Conservation (phyloP, 2,888 invertebrate genomes). For the Andrena chrysosceles region DNA sequence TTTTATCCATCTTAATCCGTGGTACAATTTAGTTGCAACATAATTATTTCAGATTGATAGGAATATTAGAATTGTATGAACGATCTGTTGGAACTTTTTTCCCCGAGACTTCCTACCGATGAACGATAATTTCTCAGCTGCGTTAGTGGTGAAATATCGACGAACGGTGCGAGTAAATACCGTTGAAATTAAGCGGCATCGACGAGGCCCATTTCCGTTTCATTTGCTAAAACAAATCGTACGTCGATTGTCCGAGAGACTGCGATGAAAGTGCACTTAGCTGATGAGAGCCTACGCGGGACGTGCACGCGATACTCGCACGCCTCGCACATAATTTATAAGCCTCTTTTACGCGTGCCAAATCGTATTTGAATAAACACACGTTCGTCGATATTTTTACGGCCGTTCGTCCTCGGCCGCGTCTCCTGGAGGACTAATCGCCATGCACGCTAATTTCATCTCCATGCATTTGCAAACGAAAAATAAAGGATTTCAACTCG, state of each 20-base stretch:
- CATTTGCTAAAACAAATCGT: constrained; percentile 83
- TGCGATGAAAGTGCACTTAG: constrained; percentile 80
- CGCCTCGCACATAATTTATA: constrained; percentile 66
- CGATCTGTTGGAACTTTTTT: background rate
- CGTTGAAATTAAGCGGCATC: constrained; percentile 71
- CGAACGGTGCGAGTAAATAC: constrained; percentile 29
- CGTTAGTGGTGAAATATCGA: constrained; percentile 24
- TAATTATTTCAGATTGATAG: too few relatives aligned
- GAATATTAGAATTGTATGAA: too few relatives aligned
- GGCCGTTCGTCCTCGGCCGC: background rate
- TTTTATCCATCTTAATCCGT: too few relatives aligned
- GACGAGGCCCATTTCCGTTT: constrained; percentile 76
- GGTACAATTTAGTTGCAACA: too few relatives aligned
- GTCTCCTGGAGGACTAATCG: background rate
- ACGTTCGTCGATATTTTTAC: constrained; percentile 36
- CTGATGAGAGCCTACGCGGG: constrained; percentile 79
- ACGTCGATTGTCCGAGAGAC: constrained; percentile 75
- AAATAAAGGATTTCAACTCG: too few relatives aligned
- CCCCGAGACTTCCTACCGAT: background rate
- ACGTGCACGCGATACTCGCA: constrained; percentile 76
- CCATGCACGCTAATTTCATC: background rate
- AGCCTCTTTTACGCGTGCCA: constrained; percentile 62
- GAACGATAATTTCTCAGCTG: background rate
- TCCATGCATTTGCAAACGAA: background rate
- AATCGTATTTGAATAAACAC: constrained; percentile 74